These are phyloP conservation scores for Struthio camelus DNA, from an alignment of 2,113 vertebrate species.

Conservation along the genomic window DNA sequence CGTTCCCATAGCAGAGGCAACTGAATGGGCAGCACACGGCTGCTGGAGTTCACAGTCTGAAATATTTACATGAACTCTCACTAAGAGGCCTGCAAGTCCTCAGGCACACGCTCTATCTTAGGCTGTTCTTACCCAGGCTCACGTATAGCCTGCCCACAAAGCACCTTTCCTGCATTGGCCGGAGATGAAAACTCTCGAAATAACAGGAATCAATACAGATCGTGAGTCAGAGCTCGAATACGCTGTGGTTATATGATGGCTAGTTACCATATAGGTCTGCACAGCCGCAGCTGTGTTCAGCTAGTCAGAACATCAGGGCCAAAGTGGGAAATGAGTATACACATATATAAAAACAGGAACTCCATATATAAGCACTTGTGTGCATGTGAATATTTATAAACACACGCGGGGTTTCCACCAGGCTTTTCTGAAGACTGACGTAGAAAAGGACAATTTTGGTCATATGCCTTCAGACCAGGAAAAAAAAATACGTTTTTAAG, in stretches of 20 bases:
- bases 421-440: background rate
- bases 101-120: no score
- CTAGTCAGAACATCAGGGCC: background rate
- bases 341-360: rapidly evolving
- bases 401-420: background rate
- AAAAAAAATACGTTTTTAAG: background rate
- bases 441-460: background rate
- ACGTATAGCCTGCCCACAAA: no score
- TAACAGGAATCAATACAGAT: rapidly evolving
- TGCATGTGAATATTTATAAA: background rate
- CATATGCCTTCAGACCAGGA: rapidly evolving
- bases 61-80: background rate
- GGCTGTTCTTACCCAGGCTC: background rate
- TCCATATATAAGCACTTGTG: rapidly evolving
- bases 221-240: rapidly evolving
- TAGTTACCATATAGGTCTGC: rapidly evolving
- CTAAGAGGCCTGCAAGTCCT: background rate
- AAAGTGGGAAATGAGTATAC: rapidly evolving
- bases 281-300: rapidly evolving
- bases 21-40: rapidly evolving
- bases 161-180: no score
- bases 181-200: background rate
- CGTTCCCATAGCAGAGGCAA: rapidly evolving
- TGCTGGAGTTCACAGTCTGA: no score
- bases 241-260: rapidly evolving